phyloP scores from a whole-genome alignment of 2,888 invertebrate genomes.

The Pyrocoelia pectoralis region DNA sequence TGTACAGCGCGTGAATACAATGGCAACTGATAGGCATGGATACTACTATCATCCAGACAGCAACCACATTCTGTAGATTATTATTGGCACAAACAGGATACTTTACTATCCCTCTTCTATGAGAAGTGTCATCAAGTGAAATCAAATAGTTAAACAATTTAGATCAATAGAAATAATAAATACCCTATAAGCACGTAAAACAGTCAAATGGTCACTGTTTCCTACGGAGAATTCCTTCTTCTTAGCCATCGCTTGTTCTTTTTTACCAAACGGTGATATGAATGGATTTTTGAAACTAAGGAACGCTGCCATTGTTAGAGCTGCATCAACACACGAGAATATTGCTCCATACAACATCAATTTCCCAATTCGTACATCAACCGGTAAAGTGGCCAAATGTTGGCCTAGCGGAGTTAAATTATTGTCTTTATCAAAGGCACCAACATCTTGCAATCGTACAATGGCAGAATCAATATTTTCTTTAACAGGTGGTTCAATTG shows the following conservation, averaged over 20 bases:
- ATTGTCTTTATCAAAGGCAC: conserved; percentile 78
- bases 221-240: conserved; percentile 79
- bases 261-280: conserved; percentile 76
- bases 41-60: too few relatives aligned
- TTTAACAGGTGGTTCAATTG: conserved; percentile 76
- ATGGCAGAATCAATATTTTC: conserved; percentile 75
- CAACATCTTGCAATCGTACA: conserved; percentile 75
- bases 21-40: too few relatives aligned
- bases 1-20: too few relatives aligned
- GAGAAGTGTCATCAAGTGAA: too few relatives aligned
- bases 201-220: conserved; percentile 90
- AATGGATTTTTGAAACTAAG: conserved; percentile 83
- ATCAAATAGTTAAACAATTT: too few relatives aligned
- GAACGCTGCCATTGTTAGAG: conserved; percentile 88
- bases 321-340: conserved; percentile 91
- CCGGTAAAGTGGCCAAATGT: conserved; percentile 87
- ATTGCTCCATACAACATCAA: conserved; percentile 91
- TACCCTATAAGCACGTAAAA: conserved; percentile 82
- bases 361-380: conserved; percentile 92
- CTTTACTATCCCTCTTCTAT: too few relatives aligned
- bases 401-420: conserved; percentile 85
- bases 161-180: neutral
- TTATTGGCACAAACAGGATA: too few relatives aligned
- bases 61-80: too few relatives aligned
- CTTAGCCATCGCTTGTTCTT: conserved; percentile 74